Evolutionary conservation across 2,888 invertebrate species (phyloP).

Genomic region (Troides oblongomaculatus): DNA sequence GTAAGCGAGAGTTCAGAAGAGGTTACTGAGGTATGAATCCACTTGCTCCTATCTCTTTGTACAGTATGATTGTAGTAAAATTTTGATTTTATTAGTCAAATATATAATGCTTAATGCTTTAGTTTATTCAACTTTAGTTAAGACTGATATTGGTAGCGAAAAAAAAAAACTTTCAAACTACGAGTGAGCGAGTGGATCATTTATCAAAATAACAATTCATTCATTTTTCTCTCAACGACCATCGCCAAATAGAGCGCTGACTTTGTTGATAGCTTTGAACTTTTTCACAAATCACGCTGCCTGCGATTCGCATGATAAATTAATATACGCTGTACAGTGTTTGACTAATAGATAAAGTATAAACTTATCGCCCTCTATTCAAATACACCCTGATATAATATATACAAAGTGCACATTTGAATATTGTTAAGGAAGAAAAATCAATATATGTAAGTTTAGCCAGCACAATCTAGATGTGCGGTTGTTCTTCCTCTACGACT

Average conservation of each 20-base stretch:
- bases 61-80: not conserved
- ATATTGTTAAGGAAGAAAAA: too few relatives aligned
- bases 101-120: not conserved
- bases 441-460: too few relatives aligned
- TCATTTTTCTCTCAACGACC: conserved; percentile 63
- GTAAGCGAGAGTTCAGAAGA: too few relatives aligned
- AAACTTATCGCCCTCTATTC: not conserved
- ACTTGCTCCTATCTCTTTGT: too few relatives aligned
- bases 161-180: conserved; percentile 35
- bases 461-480: too few relatives aligned
- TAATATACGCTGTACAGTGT: conserved; percentile 43
- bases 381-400: not conserved
- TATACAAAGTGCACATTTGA: too few relatives aligned
- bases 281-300: conserved; percentile 65
- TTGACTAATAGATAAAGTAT: not conserved
- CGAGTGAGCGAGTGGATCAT: conserved; percentile 41
- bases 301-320: conserved; percentile 57
- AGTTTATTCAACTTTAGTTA: conserved; percentile 5
- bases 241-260: conserved; percentile 53
- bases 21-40: too few relatives aligned
- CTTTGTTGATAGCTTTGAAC: conserved; percentile 52
- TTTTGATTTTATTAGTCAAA: not conserved
- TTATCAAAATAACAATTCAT: conserved; percentile 56
- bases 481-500: too few relatives aligned
- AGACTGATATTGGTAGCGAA: conserved; percentile 22